Evolutionary conservation across 2,888 invertebrate genomes (phyloP).

Genomic region (Drosophila nigricruria): DNA sequence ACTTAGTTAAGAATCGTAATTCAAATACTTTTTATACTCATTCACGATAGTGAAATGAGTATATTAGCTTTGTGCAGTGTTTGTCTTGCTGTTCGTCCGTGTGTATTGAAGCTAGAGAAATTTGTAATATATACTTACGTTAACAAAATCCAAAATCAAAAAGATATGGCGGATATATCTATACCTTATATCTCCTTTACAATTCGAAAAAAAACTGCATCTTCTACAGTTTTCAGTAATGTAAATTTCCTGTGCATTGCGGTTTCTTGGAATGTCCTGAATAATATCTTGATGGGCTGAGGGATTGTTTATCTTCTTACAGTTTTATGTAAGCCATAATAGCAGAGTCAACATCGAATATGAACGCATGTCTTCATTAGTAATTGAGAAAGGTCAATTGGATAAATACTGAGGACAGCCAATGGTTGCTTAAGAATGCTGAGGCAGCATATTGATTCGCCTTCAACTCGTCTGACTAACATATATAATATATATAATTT

Average conservation of each 20-base stretch:
- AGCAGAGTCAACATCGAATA: not conserved
- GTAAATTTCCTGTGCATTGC: not conserved
- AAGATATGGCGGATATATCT: too few species aligned
- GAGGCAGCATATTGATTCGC: not conserved
- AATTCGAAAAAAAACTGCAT: too few species aligned
- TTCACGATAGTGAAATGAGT: too few species aligned
- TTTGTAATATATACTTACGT: too few species aligned
- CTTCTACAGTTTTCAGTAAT: too few species aligned
- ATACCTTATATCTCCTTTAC: too few species aligned
- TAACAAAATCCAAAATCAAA: too few species aligned
- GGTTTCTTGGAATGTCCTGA: not conserved
- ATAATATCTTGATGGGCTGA: not conserved
- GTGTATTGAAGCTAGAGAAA: too few species aligned
- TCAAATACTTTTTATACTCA: too few species aligned
- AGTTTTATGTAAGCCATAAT: not conserved
- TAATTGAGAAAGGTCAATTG: conserved; percentile 5
- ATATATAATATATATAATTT: conserved; percentile 14
- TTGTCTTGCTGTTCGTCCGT: too few species aligned
- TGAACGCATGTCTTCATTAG: conserved; percentile 3
- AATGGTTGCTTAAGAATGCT: not conserved
- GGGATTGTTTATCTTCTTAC: not conserved
- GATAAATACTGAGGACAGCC: not conserved
- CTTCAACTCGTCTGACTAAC: not conserved
- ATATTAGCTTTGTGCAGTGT: too few species aligned
- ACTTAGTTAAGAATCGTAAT: too few species aligned